Percentiles rank a stretch among this genome's conserved stretches.
These are phyloP conservation scores for Neoitamus cyanurus DNA, from an alignment of 2,888 invertebrate species.

Conservation along the genomic window DNA sequence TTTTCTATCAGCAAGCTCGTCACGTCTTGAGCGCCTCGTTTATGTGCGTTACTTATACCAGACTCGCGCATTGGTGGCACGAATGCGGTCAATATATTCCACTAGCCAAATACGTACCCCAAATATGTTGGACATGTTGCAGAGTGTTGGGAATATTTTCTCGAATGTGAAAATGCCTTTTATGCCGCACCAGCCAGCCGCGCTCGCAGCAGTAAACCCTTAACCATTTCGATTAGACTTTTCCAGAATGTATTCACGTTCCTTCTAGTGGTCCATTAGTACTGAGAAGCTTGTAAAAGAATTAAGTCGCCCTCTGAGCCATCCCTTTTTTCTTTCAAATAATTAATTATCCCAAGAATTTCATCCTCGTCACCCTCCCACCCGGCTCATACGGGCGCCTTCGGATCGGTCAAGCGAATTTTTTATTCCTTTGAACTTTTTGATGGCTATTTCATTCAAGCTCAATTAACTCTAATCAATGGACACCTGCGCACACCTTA, in stretches of 20 bases:
- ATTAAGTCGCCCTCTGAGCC: neutral
- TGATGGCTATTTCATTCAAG: neutral
- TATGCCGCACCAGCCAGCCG: neutral
- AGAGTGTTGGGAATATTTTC: neutral
- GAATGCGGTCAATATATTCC: slow-evolving; percentile 1
- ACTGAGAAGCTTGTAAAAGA: neutral
- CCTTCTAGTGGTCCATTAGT: neutral
- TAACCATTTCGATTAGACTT: no score
- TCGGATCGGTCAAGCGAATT: neutral
- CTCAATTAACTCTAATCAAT: neutral
- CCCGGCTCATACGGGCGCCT: neutral
- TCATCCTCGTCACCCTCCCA: neutral
- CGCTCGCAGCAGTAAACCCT: no score
- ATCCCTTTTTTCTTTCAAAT: neutral
- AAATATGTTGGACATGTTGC: neutral
- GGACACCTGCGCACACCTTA: neutral
- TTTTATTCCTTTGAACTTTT: neutral
- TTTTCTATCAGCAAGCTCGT: neutral
- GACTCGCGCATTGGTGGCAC: neutral
- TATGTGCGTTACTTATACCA: neutral
- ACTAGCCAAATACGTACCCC: neutral
- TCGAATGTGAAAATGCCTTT: neutral
- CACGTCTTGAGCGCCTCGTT: neutral
- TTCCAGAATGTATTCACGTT: no score
- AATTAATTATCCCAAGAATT: neutral